Evolutionary conservation across 2,113 vertebrate genomes (phyloP), one percentile per base, ranked within the genome.

Genomic region (Petaurus breviceps): DNA sequence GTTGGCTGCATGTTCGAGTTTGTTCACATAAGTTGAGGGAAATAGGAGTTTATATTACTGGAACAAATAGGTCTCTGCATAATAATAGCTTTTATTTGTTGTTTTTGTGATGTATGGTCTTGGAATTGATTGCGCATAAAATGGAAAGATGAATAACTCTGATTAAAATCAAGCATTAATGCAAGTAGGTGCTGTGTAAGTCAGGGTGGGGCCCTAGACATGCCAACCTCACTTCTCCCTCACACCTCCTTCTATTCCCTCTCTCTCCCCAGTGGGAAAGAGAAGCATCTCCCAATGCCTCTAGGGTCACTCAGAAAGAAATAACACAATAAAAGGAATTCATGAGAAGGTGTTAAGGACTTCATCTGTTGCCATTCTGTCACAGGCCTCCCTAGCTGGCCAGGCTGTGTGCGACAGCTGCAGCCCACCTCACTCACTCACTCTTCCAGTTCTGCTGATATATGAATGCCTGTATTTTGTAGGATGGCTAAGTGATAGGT

Each of bases 301-400:
- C 96, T 95, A 93, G 51, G 94, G 96, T 93, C 92, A 97, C 91
- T 93, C 77, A 51, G 16, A 43, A 96, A 91, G 93, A 95, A 97
- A 53, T 24, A 53, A 97, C 97, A 43, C 90, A 0, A 97, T 97
- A 95, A 97, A 97, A 97, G 68, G 95, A 97, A 93, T 97, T 97
- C 97, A 96, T 93, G 96, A 54, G 93, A 96, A 96, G 93, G 94
- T 97, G 93, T 94, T 96, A 96, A 77, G 50, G 89, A 96, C 97
- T 97, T 98, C 97, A 96, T 94, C 61, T n/a, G 61, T n/a, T 7
- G 68, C 68, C 68, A n/a, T 77, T 84, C 68, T 84, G 68, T n/a
- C 68, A 43, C 19, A 43, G 68, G 16, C 16, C 43, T 6, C 16
- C 5, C n/a, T 84, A 43, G 68, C n/a, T 43, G 37, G 68, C n/a